phyloP scores from a whole-genome alignment of 2,797 vertebrate genomes.

The Xiphorhynchus erythropygius region DNA sequence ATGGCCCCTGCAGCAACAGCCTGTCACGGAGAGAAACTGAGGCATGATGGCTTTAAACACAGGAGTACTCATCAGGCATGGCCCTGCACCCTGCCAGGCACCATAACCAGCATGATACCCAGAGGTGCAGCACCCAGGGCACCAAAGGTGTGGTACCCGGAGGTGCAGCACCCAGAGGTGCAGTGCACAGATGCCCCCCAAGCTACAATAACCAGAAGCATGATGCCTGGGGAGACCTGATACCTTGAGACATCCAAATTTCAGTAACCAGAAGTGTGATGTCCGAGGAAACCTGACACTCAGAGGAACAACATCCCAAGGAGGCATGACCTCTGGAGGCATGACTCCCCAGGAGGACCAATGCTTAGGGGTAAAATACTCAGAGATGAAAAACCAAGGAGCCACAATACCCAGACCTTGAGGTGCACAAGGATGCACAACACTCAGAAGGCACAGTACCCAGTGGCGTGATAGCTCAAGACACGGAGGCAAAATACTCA shows the following conservation, averaged over 20 bases:
- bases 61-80: rapidly evolving
- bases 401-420: rapidly evolving
- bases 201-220: not conserved
- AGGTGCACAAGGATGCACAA: not conserved
- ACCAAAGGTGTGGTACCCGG: not conserved
- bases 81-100: not conserved
- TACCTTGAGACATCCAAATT: not conserved
- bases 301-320: not conserved
- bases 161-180: not conserved
- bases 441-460: not conserved
- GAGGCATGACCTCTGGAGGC: not conserved
- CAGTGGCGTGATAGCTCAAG: not conserved
- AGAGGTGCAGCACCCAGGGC: not conserved
- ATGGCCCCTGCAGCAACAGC: not conserved
- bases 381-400: not conserved
- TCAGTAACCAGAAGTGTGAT: not conserved
- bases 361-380: not conserved
- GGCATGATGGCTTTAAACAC: not conserved
- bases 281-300: not conserved
- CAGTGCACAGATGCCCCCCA: not conserved
- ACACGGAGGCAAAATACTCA: not conserved
- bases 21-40: rapidly evolving
- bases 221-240: not conserved
- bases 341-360: not conserved
- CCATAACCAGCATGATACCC: not conserved